phyloP scores from a whole-genome alignment of 2,888 invertebrate species.

The Ctenicera cuprea region DNA sequence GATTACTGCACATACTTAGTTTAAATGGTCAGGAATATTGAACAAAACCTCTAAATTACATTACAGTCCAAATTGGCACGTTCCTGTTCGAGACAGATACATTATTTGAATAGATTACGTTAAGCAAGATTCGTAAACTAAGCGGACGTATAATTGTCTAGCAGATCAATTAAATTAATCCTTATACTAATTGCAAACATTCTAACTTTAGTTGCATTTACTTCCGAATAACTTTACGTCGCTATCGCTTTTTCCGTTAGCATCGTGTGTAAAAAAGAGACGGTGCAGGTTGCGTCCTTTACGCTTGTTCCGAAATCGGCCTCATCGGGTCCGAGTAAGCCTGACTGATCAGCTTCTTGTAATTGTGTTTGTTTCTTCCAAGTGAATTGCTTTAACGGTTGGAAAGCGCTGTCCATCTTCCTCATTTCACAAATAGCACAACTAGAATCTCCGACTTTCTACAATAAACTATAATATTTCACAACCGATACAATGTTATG shows the following conservation, averaged over 20 bases:
- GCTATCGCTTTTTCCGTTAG: constrained; percentile 21
- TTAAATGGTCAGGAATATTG: constrained; percentile 38
- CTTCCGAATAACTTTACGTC: constrained; percentile 25
- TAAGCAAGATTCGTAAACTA: constrained; percentile 50
- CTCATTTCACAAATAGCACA: constrained; percentile 51
- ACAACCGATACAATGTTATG: constrained; percentile 27
- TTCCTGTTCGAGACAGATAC: constrained; percentile 37
- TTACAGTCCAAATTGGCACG: constrained; percentile 35
- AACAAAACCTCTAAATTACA: constrained; percentile 27
- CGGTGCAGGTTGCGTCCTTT: constrained; percentile 15
- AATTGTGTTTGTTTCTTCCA: constrained; percentile 58
- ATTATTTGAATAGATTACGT: constrained; percentile 50
- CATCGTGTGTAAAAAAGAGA: constrained; percentile 32
- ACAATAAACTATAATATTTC: constrained; percentile 23
- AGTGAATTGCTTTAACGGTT: constrained; percentile 54
- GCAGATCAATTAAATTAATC: constrained; percentile 54
- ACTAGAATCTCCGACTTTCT: constrained; percentile 37
- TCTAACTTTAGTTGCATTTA: constrained; percentile 34
- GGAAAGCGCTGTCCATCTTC: constrained; percentile 52
- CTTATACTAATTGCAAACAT: constrained; percentile 52
- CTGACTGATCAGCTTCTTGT: constrained; percentile 56
- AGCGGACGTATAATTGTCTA: constrained; percentile 52
- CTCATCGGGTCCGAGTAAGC: constrained; percentile 52
- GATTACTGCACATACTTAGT: constrained; percentile 1
- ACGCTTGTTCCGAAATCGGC: constrained; percentile 28